Base-by-base conservation (phyloP, 2,888 invertebrate species). In the Lasioglossum lativentre region DNA sequence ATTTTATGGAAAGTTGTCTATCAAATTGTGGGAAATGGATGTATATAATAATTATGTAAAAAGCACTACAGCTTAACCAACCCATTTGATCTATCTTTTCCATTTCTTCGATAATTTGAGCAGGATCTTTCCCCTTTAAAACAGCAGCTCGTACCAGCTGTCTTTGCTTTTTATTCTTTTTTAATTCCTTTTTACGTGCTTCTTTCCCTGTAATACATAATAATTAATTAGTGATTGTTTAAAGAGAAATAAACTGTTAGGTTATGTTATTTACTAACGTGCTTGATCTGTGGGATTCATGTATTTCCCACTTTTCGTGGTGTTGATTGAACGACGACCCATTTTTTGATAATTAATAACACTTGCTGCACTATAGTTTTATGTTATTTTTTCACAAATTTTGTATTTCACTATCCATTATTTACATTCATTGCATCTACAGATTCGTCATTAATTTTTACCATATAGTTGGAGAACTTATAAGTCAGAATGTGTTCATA, bases 221-320 rank as follows among this genome's bases (percentile, higher is more conserved):
- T 77, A 82, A 80, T 75, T 73, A 59, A 86, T 80, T 75, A 80
- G 66, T 70, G 47, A 40, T 70, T 63, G 4, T 78, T 74, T 66
- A 23, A 40, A 77, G 52, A 47, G 47, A 63, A 75, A 16, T 23
- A 30, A 70, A 47, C 68, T 83, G n/a, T 23, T 81, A 82, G 90
- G 90, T 90, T 88, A 92, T 88, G 88, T 78, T 85, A 80, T 73
- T 87, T 93, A 97, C 98, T 97, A 97, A 98, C 99, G 96, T 85
- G 99, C 99, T 97, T 99, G 99, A 95, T 99, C 99, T 8, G 99
- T 99, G 66, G 99, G 99, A 96, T 99, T 99, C 99, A 99, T 99
- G 94, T 99, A 99, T 97, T 99, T 99, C 95, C 99, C 99, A 98
- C 99, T 99, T 96, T 99, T 99, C 79, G 99, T 99, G 97, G 99